A percentile compares a stretch with the other conserved stretches of the same genome.
Evolutionary conservation across 2,797 vertebrate genomes (phyloP).

Genomic region (Leontopithecus rosalia): DNA sequence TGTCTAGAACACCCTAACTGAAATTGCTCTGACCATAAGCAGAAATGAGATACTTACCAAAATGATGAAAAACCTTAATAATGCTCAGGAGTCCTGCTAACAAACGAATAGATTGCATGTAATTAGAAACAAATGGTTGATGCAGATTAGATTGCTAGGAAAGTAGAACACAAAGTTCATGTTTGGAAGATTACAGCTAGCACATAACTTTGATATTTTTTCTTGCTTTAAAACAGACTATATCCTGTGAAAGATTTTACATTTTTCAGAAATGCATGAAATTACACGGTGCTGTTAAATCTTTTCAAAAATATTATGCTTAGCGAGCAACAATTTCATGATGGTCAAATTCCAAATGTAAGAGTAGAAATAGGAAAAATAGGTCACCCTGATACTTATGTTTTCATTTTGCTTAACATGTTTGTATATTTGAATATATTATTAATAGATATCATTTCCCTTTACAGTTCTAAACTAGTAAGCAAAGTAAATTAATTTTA

Average conservation of each 20-base stretch:
- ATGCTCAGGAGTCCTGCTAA: neutral
- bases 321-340: neutral
- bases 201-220: neutral
- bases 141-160: neutral
- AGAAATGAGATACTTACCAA: constrained; percentile 14
- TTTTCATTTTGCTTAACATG: neutral
- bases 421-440: neutral
- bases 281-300: neutral
- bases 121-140: neutral
- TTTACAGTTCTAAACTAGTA: neutral
- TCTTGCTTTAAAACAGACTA: neutral
- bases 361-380: neutral
- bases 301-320: neutral
- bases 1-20: neutral
- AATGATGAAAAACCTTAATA: constrained; percentile 38
- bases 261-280: neutral
- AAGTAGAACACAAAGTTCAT: neutral
- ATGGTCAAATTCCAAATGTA: neutral
- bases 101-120: neutral
- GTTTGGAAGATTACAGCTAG: neutral
- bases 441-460: neutral
- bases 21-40: neutral
- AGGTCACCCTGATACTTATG: neutral
- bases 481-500: neutral
- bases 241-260: neutral